A percentile compares a stretch with the other conserved stretches of the same genome.
Conservation (phyloP, 2,888 invertebrate species). For the Eristalis pertinax region DNA sequence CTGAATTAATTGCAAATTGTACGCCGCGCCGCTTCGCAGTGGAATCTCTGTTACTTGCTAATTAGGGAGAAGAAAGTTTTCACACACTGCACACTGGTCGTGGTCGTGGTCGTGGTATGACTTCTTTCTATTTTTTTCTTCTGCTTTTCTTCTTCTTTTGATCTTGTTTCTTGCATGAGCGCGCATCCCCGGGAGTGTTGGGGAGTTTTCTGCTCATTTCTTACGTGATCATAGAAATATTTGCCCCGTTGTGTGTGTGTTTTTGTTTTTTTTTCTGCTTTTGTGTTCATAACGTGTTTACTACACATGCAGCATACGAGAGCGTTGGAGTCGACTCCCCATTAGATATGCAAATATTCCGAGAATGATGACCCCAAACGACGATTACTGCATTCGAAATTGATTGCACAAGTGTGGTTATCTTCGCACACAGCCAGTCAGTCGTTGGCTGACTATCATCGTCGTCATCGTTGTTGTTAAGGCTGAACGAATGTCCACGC, state of each 20-base stretch:
- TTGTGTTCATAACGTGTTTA: not conserved
- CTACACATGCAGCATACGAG: conserved; percentile 2
- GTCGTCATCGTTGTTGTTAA: not conserved
- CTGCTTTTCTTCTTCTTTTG: conserved; percentile 43
- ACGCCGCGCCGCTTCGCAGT: conserved; percentile 17
- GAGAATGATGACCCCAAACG: conserved; percentile 56
- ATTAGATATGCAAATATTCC: conserved; percentile 51
- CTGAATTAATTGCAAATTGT: conserved; percentile 63
- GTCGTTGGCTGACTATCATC: not conserved
- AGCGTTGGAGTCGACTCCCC: conserved; percentile 15
- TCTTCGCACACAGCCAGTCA: not conserved
- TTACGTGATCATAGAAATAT: conserved; percentile 66
- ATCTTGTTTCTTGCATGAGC: conserved; percentile 40
- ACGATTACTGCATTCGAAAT: conserved; percentile 28
- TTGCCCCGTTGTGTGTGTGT: conserved; percentile 8
- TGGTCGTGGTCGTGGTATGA: conserved; percentile 18
- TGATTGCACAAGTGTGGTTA: conserved; percentile 3
- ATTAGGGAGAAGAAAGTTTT: conserved; percentile 70
- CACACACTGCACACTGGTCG: conserved; percentile 47
- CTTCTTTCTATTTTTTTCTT: no score
- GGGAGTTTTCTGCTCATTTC: conserved; percentile 10
- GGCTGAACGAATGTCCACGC: not conserved
- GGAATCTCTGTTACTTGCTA: conserved; percentile 25
- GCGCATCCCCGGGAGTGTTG: conserved; percentile 34
- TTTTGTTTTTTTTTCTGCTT: not conserved